Percentiles rank a stretch among this genome's conserved stretches.
phyloP scores from a whole-genome alignment of 2,888 invertebrate species.

The Neuroscelio doddi region DNA sequence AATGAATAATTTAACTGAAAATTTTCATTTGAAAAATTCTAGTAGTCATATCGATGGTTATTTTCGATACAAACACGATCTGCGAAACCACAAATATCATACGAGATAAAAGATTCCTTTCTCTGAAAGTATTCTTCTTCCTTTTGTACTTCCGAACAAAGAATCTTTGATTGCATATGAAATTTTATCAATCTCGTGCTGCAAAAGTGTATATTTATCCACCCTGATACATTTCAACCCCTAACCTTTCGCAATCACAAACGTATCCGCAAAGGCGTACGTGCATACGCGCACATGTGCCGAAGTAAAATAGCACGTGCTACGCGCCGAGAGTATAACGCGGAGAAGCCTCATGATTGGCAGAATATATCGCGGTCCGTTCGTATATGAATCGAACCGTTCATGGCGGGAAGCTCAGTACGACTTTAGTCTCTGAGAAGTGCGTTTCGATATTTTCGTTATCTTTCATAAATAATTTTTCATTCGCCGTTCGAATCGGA shows the following conservation, averaged over 20 bases:
- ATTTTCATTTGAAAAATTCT: too few species aligned
- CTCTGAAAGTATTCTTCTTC: too few species aligned
- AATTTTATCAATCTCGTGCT: too few species aligned
- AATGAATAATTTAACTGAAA: too few species aligned
- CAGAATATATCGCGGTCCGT: constrained; percentile 15
- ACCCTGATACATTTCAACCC: constrained; percentile 11
- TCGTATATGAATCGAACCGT: constrained; percentile 48
- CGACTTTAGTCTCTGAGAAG: constrained; percentile 55
- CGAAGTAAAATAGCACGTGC: constrained; percentile 58
- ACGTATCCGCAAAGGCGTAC: constrained; percentile 16
- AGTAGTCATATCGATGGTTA: too few species aligned
- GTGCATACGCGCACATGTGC: constrained; percentile 33
- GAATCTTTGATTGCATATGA: too few species aligned
- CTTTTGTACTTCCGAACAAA: too few species aligned
- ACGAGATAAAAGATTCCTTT: too few species aligned
- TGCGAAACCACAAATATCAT: too few species aligned
- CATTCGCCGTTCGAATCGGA: background rate
- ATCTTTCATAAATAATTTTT: too few species aligned
- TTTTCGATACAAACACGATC: too few species aligned
- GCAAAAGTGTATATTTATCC: constrained; percentile 10
- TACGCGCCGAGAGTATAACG: constrained; percentile 58
- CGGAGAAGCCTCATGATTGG: constrained; percentile 33
- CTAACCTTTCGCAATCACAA: constrained; percentile 35
- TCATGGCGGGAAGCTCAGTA: constrained; percentile 54
- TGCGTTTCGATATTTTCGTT: constrained; percentile 39